Base-by-base conservation (phyloP, 1,140 invertebrate genomes). In the Drosophila kurseongensis region DNA sequence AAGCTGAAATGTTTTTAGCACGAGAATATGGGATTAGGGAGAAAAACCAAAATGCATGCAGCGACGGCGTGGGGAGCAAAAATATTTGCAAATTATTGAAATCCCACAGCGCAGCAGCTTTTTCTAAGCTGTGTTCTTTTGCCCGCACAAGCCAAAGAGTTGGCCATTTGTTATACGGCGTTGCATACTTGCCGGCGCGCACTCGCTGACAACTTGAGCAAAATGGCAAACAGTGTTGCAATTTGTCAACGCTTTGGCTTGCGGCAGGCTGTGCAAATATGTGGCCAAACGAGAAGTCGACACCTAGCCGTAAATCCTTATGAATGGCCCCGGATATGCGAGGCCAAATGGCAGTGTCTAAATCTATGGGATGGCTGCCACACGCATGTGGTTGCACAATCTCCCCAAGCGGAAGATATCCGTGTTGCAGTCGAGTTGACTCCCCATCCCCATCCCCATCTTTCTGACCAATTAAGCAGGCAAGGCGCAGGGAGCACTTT, bases 221-320 rank as follows among this genome's bases (percentile, higher is more conserved):
- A 80, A 89, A 84, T 78, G 77, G 84, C 84, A 88, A 88, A 88
- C 74, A 89, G 71, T 42, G 38, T 47, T 57, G 79, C 83, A 83
- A 89, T 88, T 89, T 86, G 83, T 86, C 83, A 88, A 83, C 63
- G 83, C 69, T 76, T 83, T 88, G 75, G 83, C 78, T 79, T 86
- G 83, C 59, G 78, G 80, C 77, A 62, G 79, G 77, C 73, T 80
- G 58, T 66, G 79, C 80, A 89, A 89, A 84, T 78, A 73, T 81
- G 84, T 56, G 58, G 16, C 57, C 23, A 36, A 40, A 47, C 36
- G 60, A 38, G 42, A 48, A 57, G 57, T 44, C 65, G 66, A 81
- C 75, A 86, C 75, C 58, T 73, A 82, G 50, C 62, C 68, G 73
- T 60, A 90, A 88, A 89, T 77, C 77, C 68, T 71, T 77, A 89